Conservation (phyloP, 2,113 vertebrate species). For the Oreocharis arfaki region DNA sequence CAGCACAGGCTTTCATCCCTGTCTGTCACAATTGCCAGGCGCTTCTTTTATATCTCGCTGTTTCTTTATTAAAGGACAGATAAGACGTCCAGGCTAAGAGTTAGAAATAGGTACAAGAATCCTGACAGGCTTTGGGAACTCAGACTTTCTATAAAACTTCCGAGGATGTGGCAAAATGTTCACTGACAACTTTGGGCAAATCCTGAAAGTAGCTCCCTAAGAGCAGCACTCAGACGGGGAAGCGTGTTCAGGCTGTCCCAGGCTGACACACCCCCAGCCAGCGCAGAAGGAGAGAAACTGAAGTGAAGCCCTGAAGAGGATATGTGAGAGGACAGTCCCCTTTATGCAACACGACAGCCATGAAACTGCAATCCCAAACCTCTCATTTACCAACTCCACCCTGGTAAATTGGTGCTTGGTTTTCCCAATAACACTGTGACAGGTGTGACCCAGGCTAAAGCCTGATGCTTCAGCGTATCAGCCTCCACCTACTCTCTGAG, state of each 20-base stretch:
- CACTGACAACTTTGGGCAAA: not conserved
- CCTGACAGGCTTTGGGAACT: not conserved
- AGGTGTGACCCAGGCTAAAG: not conserved
- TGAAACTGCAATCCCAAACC: not conserved
- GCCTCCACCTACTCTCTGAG: not conserved
- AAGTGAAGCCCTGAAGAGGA: not conserved
- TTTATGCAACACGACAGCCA: not conserved
- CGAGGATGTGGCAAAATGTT: rapidly evolving
- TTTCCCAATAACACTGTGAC: not conserved
- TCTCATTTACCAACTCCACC: not conserved
- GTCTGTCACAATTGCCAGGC: not conserved
- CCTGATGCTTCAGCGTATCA: not conserved
- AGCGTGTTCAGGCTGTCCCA: not conserved
- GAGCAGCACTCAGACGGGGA: not conserved
- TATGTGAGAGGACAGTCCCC: not conserved
- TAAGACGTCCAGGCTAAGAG: not conserved
- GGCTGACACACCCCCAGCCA: not conserved
- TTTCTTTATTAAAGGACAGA: not conserved
- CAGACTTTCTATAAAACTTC: not conserved
- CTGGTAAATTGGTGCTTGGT: not conserved
- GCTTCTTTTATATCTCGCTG: not conserved
- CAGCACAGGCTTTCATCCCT: not conserved
- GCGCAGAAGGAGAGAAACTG: not conserved
- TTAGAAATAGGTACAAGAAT: not conserved
- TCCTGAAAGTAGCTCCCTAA: not conserved